Evolutionary conservation across 2,888 invertebrate species (phyloP).

Genomic region (Diogma glabrata): DNA sequence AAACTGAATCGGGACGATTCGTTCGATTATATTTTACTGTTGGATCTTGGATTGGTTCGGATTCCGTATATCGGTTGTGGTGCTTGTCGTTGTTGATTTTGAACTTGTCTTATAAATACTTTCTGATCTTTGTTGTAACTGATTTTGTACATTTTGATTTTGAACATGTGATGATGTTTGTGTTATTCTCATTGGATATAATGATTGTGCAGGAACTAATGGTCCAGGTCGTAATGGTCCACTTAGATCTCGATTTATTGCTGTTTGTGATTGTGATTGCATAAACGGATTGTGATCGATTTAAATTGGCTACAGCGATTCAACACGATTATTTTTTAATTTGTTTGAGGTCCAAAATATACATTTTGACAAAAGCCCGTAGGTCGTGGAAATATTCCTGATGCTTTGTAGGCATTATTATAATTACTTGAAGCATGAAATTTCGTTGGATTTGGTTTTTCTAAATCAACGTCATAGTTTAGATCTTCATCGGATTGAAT

Average conservation of each 20-base stretch:
- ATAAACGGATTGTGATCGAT: constrained; percentile 79
- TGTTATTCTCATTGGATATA: constrained; percentile 59
- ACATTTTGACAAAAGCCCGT: constrained; percentile 44
- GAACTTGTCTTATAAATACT: constrained; percentile 48
- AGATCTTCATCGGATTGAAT: constrained; percentile 60
- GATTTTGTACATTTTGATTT: constrained; percentile 59
- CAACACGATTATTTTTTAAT: constrained; percentile 61
- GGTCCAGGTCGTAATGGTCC: constrained; percentile 49
- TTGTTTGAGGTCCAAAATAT: constrained; percentile 47
- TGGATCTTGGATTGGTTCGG: constrained; percentile 40
- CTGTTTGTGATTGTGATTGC: constrained; percentile 56
- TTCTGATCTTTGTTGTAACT: constrained; percentile 51
- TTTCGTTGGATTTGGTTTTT: constrained; percentile 52
- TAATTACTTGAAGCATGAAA: constrained; percentile 42
- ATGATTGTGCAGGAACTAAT: constrained; percentile 59
- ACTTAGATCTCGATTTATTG: constrained; percentile 44
- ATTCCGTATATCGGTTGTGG: constrained; percentile 37
- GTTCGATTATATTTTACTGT: constrained; percentile 32
- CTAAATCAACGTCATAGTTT: constrained; percentile 58
- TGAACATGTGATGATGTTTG: constrained; percentile 40
- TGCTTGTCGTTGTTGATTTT: constrained; percentile 28
- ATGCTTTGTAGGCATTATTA: constrained; percentile 43
- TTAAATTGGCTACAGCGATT: constrained; percentile 67
- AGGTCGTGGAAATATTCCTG: too few species aligned
- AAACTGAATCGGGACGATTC: constrained; percentile 60